Conservation (phyloP, 1,140 invertebrate genomes). For the Drosophila sproati region DNA sequence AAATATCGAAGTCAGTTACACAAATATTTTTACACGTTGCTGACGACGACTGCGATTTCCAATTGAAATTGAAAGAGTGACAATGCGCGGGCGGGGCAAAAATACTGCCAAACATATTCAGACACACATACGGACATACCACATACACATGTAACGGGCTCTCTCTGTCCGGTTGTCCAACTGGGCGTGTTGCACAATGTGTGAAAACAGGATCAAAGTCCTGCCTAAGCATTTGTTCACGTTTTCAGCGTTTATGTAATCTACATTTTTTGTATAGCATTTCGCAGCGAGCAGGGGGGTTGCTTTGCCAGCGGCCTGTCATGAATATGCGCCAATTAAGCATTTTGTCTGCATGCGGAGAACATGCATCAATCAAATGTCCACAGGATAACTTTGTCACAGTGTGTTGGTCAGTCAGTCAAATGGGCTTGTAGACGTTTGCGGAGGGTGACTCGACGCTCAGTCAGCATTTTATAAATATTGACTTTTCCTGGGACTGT, state of each 20-base stretch:
- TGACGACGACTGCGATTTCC: constrained; percentile 56
- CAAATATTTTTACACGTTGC: constrained; percentile 80
- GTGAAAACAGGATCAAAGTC: constrained; percentile 81
- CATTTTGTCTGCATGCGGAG: constrained; percentile 66
- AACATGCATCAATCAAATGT: constrained; percentile 80
- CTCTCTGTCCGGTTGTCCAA: constrained; percentile 17
- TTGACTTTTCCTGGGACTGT: neutral
- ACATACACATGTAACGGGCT: neutral
- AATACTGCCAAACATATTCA: constrained; percentile 27
- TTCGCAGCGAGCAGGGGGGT: neutral
- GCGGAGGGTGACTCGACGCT: constrained; percentile 10
- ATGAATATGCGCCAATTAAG: constrained; percentile 76
- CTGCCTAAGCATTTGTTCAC: constrained; percentile 81
- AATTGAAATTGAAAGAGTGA: constrained; percentile 71
- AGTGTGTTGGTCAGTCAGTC: constrained; percentile 34
- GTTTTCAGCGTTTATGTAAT: constrained; percentile 70
- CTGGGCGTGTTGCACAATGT: constrained; percentile 74
- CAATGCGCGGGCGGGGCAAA: constrained; percentile 72
- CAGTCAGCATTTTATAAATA: neutral
- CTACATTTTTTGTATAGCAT: constrained; percentile 38
- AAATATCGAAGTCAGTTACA: constrained; percentile 72
- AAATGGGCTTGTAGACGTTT: constrained; percentile 22
- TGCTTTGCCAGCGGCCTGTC: constrained; percentile 32
- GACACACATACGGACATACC: constrained; percentile 1
- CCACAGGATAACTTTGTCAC: constrained; percentile 60